phyloP scores from a whole-genome alignment of 2,797 vertebrate genomes.

The Coluber constrictor region DNA sequence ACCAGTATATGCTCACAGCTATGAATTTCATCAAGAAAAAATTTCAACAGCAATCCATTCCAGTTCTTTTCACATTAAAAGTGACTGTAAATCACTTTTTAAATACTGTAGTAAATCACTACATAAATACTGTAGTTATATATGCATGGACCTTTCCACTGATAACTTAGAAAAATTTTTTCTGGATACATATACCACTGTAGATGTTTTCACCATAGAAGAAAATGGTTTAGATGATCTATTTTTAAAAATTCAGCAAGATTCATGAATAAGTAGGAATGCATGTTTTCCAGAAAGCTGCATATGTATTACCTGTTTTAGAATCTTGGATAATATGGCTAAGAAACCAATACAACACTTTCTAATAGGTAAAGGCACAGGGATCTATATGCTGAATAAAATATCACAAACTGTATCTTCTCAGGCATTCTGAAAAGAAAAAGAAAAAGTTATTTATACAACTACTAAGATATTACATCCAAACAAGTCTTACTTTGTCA shows the following conservation, averaged over 20 bases:
- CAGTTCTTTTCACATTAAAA: conserved; percentile 35
- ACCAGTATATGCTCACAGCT: conserved; percentile 38
- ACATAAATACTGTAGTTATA: conserved; percentile 43
- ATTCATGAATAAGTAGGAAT: background rate
- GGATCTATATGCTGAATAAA: background rate
- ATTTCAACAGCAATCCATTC: conserved; percentile 48
- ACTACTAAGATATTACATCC: background rate
- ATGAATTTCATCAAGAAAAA: conserved; percentile 42
- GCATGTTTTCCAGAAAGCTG: background rate
- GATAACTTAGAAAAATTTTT: conserved; percentile 32
- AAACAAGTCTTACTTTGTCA: background rate
- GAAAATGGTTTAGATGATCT: conserved; percentile 20
- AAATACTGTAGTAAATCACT: conserved; percentile 20
- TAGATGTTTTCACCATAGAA: conserved; percentile 15
- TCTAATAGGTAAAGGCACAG: background rate
- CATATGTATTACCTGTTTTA: background rate
- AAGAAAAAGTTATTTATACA: background rate
- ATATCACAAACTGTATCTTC: background rate
- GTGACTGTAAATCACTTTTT: conserved; percentile 36
- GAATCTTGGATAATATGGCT: background rate
- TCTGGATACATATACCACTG: conserved; percentile 35
- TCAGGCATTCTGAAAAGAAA: background rate
- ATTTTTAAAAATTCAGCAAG: background rate
- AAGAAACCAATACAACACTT: background rate
- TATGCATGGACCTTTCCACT: conserved; percentile 22